Conservation (phyloP, 1,140 invertebrate genomes). For the Caenorhabditis inopinata region DNA sequence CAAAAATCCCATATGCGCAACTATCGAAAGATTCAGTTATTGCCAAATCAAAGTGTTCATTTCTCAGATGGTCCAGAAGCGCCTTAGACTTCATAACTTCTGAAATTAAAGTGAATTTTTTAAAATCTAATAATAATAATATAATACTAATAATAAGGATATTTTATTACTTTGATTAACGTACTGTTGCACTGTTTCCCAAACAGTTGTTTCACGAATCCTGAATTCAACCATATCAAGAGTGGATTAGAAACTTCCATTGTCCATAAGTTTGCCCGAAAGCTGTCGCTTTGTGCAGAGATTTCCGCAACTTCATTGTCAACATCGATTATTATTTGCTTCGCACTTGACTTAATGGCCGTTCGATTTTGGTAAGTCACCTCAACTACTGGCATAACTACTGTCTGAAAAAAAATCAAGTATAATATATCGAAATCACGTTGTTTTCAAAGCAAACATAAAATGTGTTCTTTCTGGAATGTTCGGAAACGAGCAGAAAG, state of each 20-base stretch:
- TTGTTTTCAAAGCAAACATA: too few relatives aligned
- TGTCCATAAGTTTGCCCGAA: not conserved
- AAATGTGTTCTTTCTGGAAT: too few relatives aligned
- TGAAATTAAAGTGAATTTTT: not conserved
- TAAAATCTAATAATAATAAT: too few relatives aligned
- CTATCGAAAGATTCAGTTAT: constrained; percentile 17
- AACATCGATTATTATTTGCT: not conserved
- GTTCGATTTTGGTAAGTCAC: not conserved
- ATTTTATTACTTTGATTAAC: not conserved
- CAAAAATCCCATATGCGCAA: not conserved
- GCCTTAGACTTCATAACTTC: not conserved
- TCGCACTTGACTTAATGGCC: not conserved
- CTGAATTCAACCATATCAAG: not conserved
- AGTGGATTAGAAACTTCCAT: not conserved
- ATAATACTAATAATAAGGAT: too few relatives aligned
- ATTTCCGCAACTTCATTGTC: not conserved
- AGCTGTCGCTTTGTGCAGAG: not conserved
- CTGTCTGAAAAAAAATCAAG: not conserved
- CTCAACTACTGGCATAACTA: not conserved
- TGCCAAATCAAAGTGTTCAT: constrained; percentile 21
- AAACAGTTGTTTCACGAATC: not conserved
- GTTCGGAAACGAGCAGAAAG: too few relatives aligned
- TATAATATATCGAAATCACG: too few relatives aligned
- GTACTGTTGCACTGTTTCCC: not conserved
- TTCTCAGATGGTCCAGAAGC: not conserved